Conservation (phyloP, 1,140 invertebrate species). For the Brachionus angularis region DNA sequence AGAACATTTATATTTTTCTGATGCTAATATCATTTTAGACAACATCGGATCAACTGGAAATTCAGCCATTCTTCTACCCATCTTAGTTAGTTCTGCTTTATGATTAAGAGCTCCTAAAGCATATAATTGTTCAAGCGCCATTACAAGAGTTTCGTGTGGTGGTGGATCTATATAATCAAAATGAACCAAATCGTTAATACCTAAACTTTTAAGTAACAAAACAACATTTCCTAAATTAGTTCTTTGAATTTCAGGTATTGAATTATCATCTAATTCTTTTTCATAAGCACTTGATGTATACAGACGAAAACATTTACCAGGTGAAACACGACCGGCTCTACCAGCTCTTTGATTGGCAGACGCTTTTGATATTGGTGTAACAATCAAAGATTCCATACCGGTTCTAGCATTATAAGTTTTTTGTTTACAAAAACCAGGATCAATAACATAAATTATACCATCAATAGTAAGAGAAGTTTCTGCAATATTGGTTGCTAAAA, state of each 20-base stretch:
- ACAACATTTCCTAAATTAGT: constrained; percentile 59
- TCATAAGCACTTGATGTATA: constrained; percentile 80
- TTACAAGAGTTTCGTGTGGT: constrained; percentile 85
- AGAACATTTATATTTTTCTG: constrained; percentile 95
- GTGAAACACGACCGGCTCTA: constrained; percentile 55
- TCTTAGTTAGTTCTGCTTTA: constrained; percentile 88
- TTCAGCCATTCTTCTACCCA: constrained; percentile 95
- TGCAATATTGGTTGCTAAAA: constrained; percentile 94
- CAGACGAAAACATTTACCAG: constrained; percentile 91
- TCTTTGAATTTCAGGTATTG: constrained; percentile 74
- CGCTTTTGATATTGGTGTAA: constrained; percentile 91
- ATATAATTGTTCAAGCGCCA: constrained; percentile 94
- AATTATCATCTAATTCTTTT: constrained; percentile 94
- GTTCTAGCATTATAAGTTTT: constrained; percentile 97
- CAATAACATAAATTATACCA: constrained; percentile 97
- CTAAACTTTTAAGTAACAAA: constrained; percentile 56
- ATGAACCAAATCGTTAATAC: constrained; percentile 90
- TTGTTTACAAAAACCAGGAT: constrained; percentile 98
- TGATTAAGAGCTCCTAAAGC: constrained; percentile 96
- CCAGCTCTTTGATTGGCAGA: constrained; percentile 46
- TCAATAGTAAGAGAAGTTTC: constrained; percentile 98
- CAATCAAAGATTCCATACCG: constrained; percentile 95
- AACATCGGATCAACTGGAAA: constrained; percentile 98
- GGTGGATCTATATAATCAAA: constrained; percentile 99
- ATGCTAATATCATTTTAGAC: constrained; percentile 94